Percentiles rank a stretch among this genome's conserved stretches.
These are phyloP conservation scores for Mesorhabditis sp. DNA, from an alignment of 2,888 invertebrate species.

Conservation along the genomic window DNA sequence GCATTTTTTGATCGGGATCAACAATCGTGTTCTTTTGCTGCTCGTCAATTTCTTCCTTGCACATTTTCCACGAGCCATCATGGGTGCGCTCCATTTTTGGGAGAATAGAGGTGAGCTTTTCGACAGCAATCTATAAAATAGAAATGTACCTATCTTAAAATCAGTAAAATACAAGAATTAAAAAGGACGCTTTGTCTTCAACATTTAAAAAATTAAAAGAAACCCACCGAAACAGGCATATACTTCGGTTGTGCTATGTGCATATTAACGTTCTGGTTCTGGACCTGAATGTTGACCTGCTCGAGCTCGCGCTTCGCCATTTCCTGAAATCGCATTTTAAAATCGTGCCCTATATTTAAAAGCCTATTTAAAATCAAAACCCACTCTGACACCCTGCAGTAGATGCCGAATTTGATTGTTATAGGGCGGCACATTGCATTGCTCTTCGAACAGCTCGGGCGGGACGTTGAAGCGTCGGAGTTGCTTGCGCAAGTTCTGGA, in stretches of 20 bases:
- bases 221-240: constrained; percentile 5
- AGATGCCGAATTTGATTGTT: neutral
- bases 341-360: too few species aligned
- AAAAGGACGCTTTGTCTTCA: neutral
- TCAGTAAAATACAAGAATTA: neutral
- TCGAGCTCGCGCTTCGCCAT: neutral
- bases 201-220: neutral
- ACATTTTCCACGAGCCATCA: neutral
- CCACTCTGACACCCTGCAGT: too few species aligned
- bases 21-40: neutral
- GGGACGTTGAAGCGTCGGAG: constrained; percentile 3
- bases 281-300: neutral
- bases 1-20: neutral
- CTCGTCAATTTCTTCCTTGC: neutral
- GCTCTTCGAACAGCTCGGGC: neutral
- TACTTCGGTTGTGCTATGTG: neutral
- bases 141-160: neutral
- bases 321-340: neutral
- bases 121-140: neutral
- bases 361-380: too few species aligned
- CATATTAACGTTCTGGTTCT: neutral
- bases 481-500: neutral
- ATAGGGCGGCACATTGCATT: neutral
- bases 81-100: neutral
- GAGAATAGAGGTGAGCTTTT: neutral